phyloP scores from a whole-genome alignment of 2,888 invertebrate species.

The Apotomis betuletana region DNA sequence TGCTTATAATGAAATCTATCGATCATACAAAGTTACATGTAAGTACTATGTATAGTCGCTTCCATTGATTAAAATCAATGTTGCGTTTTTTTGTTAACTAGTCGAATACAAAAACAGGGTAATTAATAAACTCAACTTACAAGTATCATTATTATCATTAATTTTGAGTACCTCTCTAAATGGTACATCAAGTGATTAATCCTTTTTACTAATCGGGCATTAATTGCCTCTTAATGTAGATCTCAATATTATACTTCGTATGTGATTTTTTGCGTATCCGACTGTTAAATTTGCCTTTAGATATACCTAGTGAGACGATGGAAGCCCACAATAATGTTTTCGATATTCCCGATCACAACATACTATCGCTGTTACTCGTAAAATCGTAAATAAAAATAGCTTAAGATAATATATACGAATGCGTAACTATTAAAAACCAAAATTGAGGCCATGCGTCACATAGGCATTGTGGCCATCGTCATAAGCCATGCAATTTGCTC shows the following conservation, averaged over 20 bases:
- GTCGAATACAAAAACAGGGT: conserved; percentile 27
- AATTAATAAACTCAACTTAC: conserved; percentile 38
- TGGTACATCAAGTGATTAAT: conserved; percentile 4
- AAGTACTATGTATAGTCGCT: no score
- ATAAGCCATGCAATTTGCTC: conserved; percentile 50
- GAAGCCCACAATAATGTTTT: no score
- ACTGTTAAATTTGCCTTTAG: no score
- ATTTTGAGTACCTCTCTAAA: conserved; percentile 16
- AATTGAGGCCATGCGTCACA: conserved; percentile 20
- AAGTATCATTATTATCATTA: conserved; percentile 26
- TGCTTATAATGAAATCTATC: no score
- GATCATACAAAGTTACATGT: no score
- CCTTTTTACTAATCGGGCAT: conserved; percentile 3
- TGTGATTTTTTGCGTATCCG: not conserved
- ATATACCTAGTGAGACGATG: no score
- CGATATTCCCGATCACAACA: no score
- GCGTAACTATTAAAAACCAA: not conserved
- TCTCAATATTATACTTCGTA: not conserved
- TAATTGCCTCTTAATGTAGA: conserved; percentile 10
- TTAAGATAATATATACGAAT: not conserved
- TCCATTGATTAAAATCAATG: conserved; percentile 22
- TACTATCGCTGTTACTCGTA: no score
- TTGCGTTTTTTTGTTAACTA: conserved; percentile 29
- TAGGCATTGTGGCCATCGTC: conserved; percentile 48
- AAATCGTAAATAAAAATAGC: no score